phyloP scores from a whole-genome alignment of 30 jellyfish, hydroid and myxozoan species.

The Nemopilema nomurai region DNA sequence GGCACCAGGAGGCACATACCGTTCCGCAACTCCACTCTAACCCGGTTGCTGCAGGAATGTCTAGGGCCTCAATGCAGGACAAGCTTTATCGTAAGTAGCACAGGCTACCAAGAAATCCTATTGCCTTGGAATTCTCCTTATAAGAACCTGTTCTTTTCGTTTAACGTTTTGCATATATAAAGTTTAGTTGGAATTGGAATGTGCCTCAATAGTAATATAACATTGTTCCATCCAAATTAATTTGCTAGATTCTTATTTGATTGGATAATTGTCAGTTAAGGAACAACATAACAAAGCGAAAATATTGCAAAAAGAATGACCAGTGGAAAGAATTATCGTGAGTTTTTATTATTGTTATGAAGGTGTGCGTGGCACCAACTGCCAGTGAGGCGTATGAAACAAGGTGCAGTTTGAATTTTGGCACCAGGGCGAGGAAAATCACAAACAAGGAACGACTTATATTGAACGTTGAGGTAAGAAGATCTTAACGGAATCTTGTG shows the following conservation, averaged over 20 bases:
- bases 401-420: slow-evolving; percentile 96
- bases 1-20: slow-evolving; percentile 97
- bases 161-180: too few species aligned
- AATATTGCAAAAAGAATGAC: too few species aligned
- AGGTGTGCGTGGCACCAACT: slow-evolving; percentile 99
- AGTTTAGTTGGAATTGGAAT: too few species aligned
- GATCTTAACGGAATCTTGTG: not conserved
- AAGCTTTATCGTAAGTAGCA: slow-evolving; percentile 85
- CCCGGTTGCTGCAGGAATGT: slow-evolving; percentile 95
- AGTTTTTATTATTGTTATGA: not conserved
- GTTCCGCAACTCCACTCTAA: slow-evolving; percentile 94
- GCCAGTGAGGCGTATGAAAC: slow-evolving; percentile 97
- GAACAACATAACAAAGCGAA: too few species aligned
- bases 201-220: too few species aligned
- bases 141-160: too few species aligned
- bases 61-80: slow-evolving; percentile 98
- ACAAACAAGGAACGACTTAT: slow-evolving; percentile 89
- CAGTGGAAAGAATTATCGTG: not conserved
- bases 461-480: slow-evolving; percentile 83
- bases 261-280: too few species aligned
- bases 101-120: not conserved
- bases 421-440: slow-evolving; percentile 97
- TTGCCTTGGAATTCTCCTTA: too few species aligned
- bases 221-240: too few species aligned
- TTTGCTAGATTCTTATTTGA: too few species aligned